Evolutionary conservation across 2,113 vertebrate species (phyloP), one percentile per base, ranked within the genome.

Genomic region (Fukomys damarensis): DNA sequence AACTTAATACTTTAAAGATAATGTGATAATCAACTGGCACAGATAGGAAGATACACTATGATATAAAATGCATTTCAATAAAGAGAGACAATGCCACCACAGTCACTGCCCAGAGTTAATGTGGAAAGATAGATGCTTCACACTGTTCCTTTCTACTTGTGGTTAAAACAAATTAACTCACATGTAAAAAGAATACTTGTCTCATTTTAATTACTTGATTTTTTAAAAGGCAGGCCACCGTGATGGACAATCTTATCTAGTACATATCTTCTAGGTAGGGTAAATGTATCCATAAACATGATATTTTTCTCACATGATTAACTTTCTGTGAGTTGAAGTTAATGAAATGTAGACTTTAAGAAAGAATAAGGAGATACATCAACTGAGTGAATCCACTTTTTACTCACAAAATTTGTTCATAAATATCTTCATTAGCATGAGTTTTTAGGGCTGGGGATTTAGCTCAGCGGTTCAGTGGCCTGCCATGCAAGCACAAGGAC

Each of bases 41-140:
- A 70, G 84, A 93, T 86, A 91, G 85, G 58, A 85, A 94, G 93
- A 81, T 49, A 93, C 68, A 80, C 87, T 77, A n/a, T 28, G 43
- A 86, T 81, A 89, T 41, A 63, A 96, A 96, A 94, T 32, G 24
- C 28, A 91, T 52, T 96, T 93, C 89, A 86, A 14, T 86, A 94
- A 90, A 91, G 32, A 89, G 35, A 96, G 79, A 72, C 7, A 94
- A 86, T 35, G 61, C 12, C 30, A 54, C 22, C 52, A n/a, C 13
- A 74, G 86, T 91, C 79, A 95, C 41, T 95, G 92, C 26, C 52
- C 38, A 70, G 59, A 94, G 12, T 61, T 52, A 91, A 26, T n/a
- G 7, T 14, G 7, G n/a, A 20, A 92, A 94, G 85, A 59, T 7
- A 63, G 0, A 59, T 10, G 61, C 20, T 72, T 86, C 43, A 85